Evolutionary conservation across 1,140 invertebrate genomes (phyloP), one percentile per base, ranked within the genome.

Genomic region (Cecropterus lyciades): DNA sequence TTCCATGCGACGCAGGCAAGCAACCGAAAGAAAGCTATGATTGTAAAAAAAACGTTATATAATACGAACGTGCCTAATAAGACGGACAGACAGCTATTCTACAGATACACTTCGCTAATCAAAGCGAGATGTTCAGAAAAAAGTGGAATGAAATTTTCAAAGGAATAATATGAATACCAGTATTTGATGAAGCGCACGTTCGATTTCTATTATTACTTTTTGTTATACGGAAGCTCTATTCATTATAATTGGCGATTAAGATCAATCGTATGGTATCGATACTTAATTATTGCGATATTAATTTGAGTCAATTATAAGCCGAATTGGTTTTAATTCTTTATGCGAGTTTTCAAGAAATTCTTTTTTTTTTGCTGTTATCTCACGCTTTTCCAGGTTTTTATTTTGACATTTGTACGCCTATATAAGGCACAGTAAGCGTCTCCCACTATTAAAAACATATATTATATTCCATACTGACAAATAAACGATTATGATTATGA

Each of bases 141-240:
- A 30, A 57, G 45, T 40, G 55, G 55, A 57, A 57, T 57, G 55
- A 33, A 57, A 17, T 43, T 17, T 45, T 57, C 55, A 57, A 57
- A 57, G 55, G 55, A 57, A 49, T 55, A 48, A 16, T 68, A 42
- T 57, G 42, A 66, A 56, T 66, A 51, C 45, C 46, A 24, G 16
- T 63, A 63, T 63, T 51, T 51, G 27, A 17, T 57, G 55, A 45
- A 57, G 55, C 55, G 55, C 55, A 45, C 40, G 40, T 27, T 57
- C 53, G 0, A 55, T 37, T 37, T 40, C 40, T 57, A 43, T 43
- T 57, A 42, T 57, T 55, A 57, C 45, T 46, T 46, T 46, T 46
- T 13, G 45, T 15, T 17, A 4, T 17, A 46, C 45, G 45, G 45
- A 46, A 17, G 20, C 15, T 9, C 8, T 17, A 46, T 17, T 46